Evolutionary conservation across 2,113 vertebrate genomes (phyloP).

Genomic region (Montifringilla adamsi): DNA sequence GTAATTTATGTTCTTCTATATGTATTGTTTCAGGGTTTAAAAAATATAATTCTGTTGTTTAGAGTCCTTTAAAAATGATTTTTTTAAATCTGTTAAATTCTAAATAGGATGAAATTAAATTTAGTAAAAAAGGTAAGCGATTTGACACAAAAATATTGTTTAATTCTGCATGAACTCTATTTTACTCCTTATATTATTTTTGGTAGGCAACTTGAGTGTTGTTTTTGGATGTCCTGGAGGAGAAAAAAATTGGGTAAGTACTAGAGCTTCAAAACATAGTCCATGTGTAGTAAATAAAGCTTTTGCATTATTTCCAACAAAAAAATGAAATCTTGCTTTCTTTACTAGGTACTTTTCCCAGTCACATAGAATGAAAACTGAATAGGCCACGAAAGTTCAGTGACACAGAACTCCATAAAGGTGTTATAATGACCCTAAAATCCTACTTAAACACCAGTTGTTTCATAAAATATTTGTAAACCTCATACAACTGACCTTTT

Average conservation of each 20-base stretch:
- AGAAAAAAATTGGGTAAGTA: neutral
- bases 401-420: neutral
- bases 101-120: neutral
- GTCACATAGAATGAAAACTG: neutral
- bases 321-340: neutral
- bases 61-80: neutral
- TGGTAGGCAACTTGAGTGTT: neutral
- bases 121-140: neutral
- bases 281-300: neutral
- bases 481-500: neutral
- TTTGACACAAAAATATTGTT: neutral
- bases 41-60: neutral
- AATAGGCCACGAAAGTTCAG: neutral
- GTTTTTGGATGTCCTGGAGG: neutral
- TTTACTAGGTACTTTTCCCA: neutral
- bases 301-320: neutral
- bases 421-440: neutral
- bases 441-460: neutral
- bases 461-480: conserved; percentile 8
- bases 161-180: neutral
- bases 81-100: neutral
- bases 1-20: neutral
- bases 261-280: neutral
- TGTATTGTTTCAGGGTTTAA: neutral
- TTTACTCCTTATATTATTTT: neutral